Base-by-base conservation (phyloP, 2,797 vertebrate species). In the Rhodeus uyekii region DNA sequence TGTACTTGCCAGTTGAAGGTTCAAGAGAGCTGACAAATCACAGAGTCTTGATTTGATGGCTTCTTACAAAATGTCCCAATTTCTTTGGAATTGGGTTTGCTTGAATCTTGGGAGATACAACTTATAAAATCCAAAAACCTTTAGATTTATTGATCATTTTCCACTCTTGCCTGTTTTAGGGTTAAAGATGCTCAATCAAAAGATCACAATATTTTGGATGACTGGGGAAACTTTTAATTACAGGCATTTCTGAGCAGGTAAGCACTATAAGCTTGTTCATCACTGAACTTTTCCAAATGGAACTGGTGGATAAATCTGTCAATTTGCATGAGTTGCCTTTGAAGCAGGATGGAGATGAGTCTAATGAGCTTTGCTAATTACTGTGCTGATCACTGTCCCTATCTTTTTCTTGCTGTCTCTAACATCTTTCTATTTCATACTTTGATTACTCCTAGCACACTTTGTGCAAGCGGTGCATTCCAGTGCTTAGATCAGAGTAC, bases 311-410 rank as follows among this genome's bases (percentile, higher is more conserved):
- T 89, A 92, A 93, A 92, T 90, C 89, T 83, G 88, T 87, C 92
- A 91, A 92, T 95, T 93, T 94, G 91, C 93, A 94, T 94, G 80
- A 91, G 92, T 93, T 91, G 86, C 84, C 93, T 93, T 94, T 94
- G 93, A 94, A 94, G 92, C 92, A 89, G 87, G 86, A 93, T 94
- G 92, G 90, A 94, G 92, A 95, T 93, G 92, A 93, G 91, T 82
- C 91, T 94, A 94, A 95, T 90, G 89, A 94, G 92, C 79, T 90
- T 86, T 87, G 89, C 90, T 94, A 94, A 94, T 94, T 93, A 93
- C 89, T 89, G 79, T 76, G 85, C 88, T 91, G 86, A 90, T 91
- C 88, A 75, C 78, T 71, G 42, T 75, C 73, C 7, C 58, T 77
- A 9, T 79, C 39, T 36, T 68, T 53, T 24, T 13, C 53, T 83